Evolutionary conservation across 2,888 invertebrate species (phyloP), one percentile per base, ranked within the genome.

Genomic region (Bugulina stolonifera): DNA sequence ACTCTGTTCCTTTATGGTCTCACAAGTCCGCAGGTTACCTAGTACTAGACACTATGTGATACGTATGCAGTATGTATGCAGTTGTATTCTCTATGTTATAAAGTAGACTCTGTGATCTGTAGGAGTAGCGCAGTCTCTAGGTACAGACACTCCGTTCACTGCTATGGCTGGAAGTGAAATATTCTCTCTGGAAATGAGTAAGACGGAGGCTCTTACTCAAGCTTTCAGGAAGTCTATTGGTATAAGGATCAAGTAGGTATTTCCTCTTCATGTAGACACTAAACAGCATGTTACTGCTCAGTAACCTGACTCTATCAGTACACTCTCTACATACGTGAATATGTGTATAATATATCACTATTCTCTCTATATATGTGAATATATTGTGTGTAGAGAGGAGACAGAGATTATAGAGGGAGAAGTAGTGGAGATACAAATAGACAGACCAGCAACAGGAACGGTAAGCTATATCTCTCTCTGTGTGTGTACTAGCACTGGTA

Each of bases 341-440:
- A n/a, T n/a, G n/a, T n/a, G n/a, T n/a, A n/a, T n/a, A n/a, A n/a
- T n/a, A n/a, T n/a, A n/a, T n/a, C n/a, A n/a, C n/a, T n/a, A n/a
- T n/a, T n/a, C n/a, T n/a, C n/a, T n/a, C n/a, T n/a, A n/a, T n/a
- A n/a, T n/a, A n/a, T n/a, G 23, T 25, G n/a, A n/a, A n/a, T n/a
- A n/a, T n/a, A n/a, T 54, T 29, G n/a, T 71, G 79, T 79, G 43
- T 77, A 94, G 94, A 81, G 98, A 98, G 83, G 97, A 98, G 83
- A 95, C 95, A 0, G 97, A 98, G 86, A 94, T 99, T 69, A 96
- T 99, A 75, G 98, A 99, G 82, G 99, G 99, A 0, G 99, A 99
- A 86, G 98, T 99, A 0, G 96, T 99, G 0, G 96, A 97, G 79
- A 91, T 99, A 69, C 93, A 95, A 83, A 92, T 99, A 35, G 99